Evolutionary conservation across 2,888 invertebrate genomes (phyloP), one percentile per base, ranked within the genome.

Genomic region (Ectropis crepuscularia): DNA sequence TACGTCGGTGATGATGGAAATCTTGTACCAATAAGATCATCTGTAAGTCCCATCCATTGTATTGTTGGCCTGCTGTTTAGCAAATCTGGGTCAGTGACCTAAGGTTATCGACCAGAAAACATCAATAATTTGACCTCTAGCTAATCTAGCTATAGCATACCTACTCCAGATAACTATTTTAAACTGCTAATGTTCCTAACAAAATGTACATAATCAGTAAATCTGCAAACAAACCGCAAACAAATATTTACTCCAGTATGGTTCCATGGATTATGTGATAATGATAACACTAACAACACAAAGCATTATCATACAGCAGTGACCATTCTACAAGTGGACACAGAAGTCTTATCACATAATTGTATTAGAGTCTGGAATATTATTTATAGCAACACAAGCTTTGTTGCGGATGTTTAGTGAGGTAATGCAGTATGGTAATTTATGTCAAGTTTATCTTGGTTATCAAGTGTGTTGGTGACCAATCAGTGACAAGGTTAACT

Each of bases 1-100:
- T 96, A 95, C 93, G 94, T 96, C 82, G 96, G 96, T 79, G 94
- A 94, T 79, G 94, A 95, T 87, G 94, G 94, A 85, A 95, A 94
- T 90, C 93, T 95, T 84, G 92, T 93, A 67, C 90, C 92, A 73
- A 81, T 93, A 89, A 90, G 92, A 85, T 88, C 91, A 77, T 84
- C 94, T 80, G 95, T 95, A 93, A 94, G 94, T 94, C 73, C 63
- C 63, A 38, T 51, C 43, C 61, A 51, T 51, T 55, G 46, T 61
- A 37, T 16, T 50, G 49, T 54, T 57, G 50, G 57, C 38, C 53
- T 48, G 28, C 39, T 48, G 43, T 53, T 48, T 45, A 50, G 36
- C 53, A 50, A 39, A 9, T 54, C 10, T 68, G 55, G 53, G 48
- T 62, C 59, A 63, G 45, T 43, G 51, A 53, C 50, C 55, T 43